A percentile compares a stretch with the other conserved stretches of the same genome.
Evolutionary conservation across 2,797 vertebrate species (phyloP).

Genomic region (Rhinatrema bivittatum): DNA sequence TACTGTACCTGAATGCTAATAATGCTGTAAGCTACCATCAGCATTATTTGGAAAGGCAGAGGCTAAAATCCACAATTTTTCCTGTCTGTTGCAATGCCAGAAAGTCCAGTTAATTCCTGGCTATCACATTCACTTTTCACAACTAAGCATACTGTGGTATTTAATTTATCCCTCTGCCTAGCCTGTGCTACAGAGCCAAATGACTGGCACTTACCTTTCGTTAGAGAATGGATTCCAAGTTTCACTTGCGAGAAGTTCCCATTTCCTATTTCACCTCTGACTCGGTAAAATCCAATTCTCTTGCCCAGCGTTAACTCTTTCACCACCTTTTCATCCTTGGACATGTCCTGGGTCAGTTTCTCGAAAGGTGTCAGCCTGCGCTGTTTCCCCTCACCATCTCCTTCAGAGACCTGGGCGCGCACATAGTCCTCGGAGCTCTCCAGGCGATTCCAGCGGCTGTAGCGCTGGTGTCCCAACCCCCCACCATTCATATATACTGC

Average conservation of each 20-base stretch:
- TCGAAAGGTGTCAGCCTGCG: conserved; percentile 80
- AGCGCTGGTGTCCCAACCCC: conserved; percentile 47
- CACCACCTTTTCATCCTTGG: conserved; percentile 86
- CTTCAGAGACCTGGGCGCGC: conserved; percentile 31
- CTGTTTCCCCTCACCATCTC: conserved; percentile 57
- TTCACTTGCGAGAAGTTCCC: conserved; percentile 98
- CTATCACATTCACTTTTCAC: no score
- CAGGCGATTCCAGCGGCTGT: conserved; percentile 63
- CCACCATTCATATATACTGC: conserved; percentile 69
- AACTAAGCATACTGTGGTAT: no score
- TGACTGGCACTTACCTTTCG: conserved; percentile 75
- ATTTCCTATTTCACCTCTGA: conserved; percentile 89
- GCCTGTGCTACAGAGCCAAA: no score
- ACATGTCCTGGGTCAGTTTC: conserved; percentile 86
- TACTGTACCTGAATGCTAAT: no score
- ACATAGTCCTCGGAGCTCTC: conserved; percentile 72
- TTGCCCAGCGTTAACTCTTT: conserved; percentile 87
- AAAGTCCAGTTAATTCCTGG: no score
- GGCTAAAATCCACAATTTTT: no score
- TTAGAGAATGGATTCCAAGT: conserved; percentile 88
- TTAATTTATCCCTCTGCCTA: no score
- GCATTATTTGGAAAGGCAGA: no score
- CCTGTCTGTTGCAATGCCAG: no score
- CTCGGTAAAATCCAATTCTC: conserved; percentile 88
- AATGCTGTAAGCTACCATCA: no score